These are phyloP conservation scores for Apteryx mantelli DNA, from an alignment of 2,113 vertebrate genomes.

Conservation along the genomic window DNA sequence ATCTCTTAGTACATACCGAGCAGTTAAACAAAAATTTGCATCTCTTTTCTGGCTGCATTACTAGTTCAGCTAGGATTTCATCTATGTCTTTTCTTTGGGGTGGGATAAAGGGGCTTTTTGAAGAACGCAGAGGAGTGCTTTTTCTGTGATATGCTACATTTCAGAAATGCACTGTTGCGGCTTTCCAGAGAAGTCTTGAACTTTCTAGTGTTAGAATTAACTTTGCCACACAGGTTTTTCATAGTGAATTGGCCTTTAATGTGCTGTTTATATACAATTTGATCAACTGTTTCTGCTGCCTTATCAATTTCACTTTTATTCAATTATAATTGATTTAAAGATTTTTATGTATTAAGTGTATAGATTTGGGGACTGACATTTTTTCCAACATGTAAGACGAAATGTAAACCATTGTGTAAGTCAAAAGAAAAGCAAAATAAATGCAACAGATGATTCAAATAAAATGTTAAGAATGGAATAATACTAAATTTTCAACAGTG, in stretches of 20 bases:
- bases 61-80: background rate
- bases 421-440: background rate
- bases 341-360: background rate
- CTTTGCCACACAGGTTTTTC: background rate
- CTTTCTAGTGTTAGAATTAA: background rate
- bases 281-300: background rate
- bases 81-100: background rate
- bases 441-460: background rate
- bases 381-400: background rate
- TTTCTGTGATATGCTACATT: background rate
- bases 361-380: background rate
- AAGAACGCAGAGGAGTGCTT: background rate
- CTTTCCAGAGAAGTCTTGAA: background rate
- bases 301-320: background rate
- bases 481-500: background rate
- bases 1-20: background rate
- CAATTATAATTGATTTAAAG: background rate
- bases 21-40: background rate
- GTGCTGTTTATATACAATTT: background rate
- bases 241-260: background rate
- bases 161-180: background rate
- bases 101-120: background rate
- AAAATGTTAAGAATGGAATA: background rate
- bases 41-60: background rate
- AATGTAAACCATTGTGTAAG: background rate